Conservation (phyloP, 2,797 vertebrate species). For the Erpetoichthys calabaricus region DNA sequence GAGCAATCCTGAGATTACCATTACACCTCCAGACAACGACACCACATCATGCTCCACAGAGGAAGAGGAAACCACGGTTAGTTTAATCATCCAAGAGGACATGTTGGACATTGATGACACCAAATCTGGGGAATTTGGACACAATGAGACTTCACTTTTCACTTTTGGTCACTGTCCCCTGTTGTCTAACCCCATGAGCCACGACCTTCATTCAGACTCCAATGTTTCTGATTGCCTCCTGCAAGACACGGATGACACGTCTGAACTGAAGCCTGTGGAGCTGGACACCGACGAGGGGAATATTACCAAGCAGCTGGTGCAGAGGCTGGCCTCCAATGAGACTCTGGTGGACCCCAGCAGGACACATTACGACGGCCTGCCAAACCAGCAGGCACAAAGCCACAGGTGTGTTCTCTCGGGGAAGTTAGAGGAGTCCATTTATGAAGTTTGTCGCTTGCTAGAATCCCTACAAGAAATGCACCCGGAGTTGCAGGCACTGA, state of each 20-base stretch:
- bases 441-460: constrained; percentile 72
- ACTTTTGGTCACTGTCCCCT: constrained; percentile 40
- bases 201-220: constrained; percentile 56
- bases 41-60: constrained; percentile 26
- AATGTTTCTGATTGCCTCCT: constrained; percentile 42
- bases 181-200: constrained; percentile 26
- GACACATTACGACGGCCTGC: constrained; percentile 34
- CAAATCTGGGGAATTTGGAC: constrained; percentile 11
- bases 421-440: constrained; percentile 85
- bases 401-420: constrained; percentile 71
- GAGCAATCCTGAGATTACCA: constrained; percentile 71
- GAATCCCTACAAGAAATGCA: constrained; percentile 79
- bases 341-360: constrained; percentile 33
- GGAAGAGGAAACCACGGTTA: constrained; percentile 23
- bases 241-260: constrained; percentile 52
- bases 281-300: constrained; percentile 83
- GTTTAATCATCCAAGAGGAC: constrained; percentile 21
- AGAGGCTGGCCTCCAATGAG: constrained; percentile 77
- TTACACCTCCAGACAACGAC: constrained; percentile 54
- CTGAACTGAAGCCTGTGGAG: constrained; percentile 83
- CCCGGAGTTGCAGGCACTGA: constrained; percentile 83
- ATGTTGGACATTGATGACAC: constrained; percentile 18
- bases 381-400: constrained; percentile 66
- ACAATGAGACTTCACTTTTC: constrained; percentile 27
- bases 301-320: constrained; percentile 85